phyloP scores from a whole-genome alignment of 2,113 vertebrate genomes.

The Pygoscelis adeliae region DNA sequence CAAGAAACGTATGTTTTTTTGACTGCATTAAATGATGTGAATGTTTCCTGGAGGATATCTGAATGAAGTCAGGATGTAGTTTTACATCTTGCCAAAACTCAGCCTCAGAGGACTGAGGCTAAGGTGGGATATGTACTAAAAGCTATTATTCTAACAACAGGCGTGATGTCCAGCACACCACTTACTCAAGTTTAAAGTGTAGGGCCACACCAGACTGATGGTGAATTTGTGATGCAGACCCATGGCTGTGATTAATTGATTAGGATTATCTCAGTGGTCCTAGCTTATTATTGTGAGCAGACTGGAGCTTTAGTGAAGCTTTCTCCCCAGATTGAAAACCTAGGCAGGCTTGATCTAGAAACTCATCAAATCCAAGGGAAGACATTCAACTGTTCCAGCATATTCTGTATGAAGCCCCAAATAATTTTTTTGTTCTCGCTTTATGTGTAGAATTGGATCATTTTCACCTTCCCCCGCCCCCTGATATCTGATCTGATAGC shows the following conservation, averaged over 20 bases:
- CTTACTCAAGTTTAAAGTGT: background rate
- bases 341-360: background rate
- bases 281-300: background rate
- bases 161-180: background rate
- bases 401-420: background rate
- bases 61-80: background rate
- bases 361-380: background rate
- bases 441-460: background rate
- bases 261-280: background rate
- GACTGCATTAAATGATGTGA: background rate
- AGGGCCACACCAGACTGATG: background rate
- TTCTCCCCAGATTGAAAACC: background rate
- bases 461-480: background rate
- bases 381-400: background rate
- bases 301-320: background rate
- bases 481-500: background rate
- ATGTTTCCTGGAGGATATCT: background rate
- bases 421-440: background rate
- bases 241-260: background rate
- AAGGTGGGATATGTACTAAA: background rate
- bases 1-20: background rate
- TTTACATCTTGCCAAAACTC: background rate
- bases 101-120: background rate
- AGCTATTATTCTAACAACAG: background rate
- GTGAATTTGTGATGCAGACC: background rate